These are phyloP conservation scores for Loriculus beryllinus DNA, from an alignment of 2,797 vertebrate genomes.

Conservation along the genomic window DNA sequence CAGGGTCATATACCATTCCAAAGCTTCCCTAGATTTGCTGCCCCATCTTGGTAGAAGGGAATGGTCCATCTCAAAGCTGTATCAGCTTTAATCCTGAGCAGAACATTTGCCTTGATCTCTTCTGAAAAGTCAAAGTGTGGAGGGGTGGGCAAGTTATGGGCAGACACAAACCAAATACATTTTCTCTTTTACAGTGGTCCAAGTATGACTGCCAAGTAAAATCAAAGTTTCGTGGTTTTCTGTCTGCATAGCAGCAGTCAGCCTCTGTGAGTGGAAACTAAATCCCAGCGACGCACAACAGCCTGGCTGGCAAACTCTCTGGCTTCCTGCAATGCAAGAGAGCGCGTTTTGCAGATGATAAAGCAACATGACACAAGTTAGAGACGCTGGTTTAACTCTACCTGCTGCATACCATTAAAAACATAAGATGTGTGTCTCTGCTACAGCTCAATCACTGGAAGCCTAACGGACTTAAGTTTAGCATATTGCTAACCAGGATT, in stretches of 20 bases:
- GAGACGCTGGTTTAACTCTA: slow-evolving; percentile 1
- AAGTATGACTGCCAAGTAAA: slow-evolving; percentile 46
- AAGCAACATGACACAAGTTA: background rate
- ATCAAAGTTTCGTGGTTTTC: slow-evolving; percentile 55
- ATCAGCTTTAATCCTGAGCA: background rate
- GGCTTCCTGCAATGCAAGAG: background rate
- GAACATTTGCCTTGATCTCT: slow-evolving; percentile 6
- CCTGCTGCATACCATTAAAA: background rate
- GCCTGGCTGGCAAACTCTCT: background rate
- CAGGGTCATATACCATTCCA: background rate
- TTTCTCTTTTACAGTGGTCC: slow-evolving; percentile 45
- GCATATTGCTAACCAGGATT: background rate
- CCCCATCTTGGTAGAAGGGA: background rate
- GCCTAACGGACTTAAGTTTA: background rate
- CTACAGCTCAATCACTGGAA: background rate
- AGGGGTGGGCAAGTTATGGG: slow-evolving; percentile 14
- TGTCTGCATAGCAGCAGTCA: slow-evolving; percentile 52
- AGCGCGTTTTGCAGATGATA: background rate
- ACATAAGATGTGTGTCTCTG: background rate
- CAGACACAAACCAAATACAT: slow-evolving; percentile 20
- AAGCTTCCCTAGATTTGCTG: background rate
- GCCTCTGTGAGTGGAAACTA: slow-evolving; percentile 39
- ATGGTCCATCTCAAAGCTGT: background rate
- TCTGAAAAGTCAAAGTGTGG: background rate
- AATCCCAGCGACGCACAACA: background rate